phyloP scores from a whole-genome alignment of 2,797 vertebrate genomes.

The Melopsittacus undulatus region DNA sequence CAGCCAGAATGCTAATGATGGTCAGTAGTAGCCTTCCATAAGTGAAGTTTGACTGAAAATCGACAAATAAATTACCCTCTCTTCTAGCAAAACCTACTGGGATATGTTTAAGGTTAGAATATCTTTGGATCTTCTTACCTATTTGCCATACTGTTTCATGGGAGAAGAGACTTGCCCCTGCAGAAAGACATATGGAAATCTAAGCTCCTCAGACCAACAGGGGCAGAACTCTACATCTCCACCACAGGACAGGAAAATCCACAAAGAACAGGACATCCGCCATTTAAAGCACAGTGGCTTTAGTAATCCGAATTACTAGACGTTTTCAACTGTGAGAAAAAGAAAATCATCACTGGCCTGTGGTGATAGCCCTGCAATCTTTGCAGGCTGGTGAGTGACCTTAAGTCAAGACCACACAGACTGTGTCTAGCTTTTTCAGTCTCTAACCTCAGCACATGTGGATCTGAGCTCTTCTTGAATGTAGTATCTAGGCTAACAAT shows the following conservation, averaged over 20 bases:
- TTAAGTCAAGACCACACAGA: not conserved
- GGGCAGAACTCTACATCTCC: not conserved
- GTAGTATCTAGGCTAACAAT: not conserved
- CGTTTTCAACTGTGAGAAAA: not conserved
- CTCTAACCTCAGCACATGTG: not conserved
- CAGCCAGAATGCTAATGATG: constrained; percentile 39
- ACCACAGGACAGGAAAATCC: not conserved
- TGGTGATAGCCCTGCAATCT: not conserved
- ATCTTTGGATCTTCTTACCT: not conserved
- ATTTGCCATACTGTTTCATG: not conserved
- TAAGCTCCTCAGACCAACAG: not conserved
- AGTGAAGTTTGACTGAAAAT: constrained; percentile 29
- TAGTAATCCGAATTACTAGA: not conserved
- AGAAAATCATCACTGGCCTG: not conserved
- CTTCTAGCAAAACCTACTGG: not conserved
- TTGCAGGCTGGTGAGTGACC: not conserved
- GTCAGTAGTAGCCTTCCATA: not conserved
- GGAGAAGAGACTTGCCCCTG: not conserved
- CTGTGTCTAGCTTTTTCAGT: not conserved
- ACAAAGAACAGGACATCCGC: not conserved
- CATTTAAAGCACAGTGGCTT: not conserved
- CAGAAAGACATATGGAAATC: not conserved
- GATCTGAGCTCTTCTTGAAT: not conserved
- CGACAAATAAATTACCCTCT: not conserved
- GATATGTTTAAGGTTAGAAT: not conserved